These are phyloP conservation scores for Lamellibrachia luymesi DNA, from an alignment of 1,140 invertebrate species.

Conservation along the genomic window DNA sequence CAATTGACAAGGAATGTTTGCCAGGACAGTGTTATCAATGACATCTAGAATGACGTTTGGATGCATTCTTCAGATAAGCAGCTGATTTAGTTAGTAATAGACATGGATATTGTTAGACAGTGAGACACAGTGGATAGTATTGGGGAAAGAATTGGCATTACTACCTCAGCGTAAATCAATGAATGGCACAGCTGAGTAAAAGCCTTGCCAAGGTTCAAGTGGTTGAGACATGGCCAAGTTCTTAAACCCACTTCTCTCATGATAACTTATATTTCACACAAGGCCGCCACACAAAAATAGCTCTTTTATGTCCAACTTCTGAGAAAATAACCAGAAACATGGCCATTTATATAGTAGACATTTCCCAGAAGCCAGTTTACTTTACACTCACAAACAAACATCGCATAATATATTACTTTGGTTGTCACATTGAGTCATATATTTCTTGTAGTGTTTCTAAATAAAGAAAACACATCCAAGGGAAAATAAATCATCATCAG, in stretches of 20 bases:
- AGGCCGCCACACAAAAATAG: background rate
- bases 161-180: background rate
- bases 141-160: background rate
- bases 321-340: background rate
- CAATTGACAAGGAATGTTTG: background rate
- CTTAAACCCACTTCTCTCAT: background rate
- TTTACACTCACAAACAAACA: background rate
- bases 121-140: background rate
- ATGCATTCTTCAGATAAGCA: background rate
- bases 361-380: background rate
- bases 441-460: background rate
- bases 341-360: background rate
- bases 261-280: background rate
- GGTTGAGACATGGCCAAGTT: background rate
- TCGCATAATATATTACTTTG: background rate
- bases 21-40: background rate
- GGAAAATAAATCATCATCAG: background rate
- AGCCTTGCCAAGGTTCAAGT: background rate
- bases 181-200: background rate
- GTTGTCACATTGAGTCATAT: background rate
- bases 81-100: background rate
- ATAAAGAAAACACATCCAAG: no score
- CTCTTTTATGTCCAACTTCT: background rate
- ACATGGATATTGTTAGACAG: background rate
- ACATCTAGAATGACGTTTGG: background rate